Conservation (phyloP, 2,888 invertebrate species). For the Nephrotoma appendiculata region DNA sequence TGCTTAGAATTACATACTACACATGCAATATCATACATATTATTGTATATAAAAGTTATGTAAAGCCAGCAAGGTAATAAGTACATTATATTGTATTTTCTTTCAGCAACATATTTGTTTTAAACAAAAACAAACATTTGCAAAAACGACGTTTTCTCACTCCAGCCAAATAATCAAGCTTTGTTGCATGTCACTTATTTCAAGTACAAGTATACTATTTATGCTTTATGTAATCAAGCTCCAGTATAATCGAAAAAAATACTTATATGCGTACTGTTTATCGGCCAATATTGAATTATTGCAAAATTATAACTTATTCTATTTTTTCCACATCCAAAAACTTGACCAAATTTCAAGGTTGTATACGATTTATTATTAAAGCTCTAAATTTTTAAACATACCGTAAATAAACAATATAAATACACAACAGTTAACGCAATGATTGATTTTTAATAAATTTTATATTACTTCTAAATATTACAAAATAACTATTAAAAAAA, state of each 20-base stretch:
- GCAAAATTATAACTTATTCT: background rate
- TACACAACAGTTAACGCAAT: background rate
- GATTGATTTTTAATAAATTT: background rate
- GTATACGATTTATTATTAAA: background rate
- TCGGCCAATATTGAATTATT: background rate
- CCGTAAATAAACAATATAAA: background rate
- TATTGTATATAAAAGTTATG: background rate
- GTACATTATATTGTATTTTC: background rate
- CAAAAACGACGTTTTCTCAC: background rate
- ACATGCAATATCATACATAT: background rate
- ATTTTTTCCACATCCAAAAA: background rate
- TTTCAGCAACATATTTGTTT: background rate
- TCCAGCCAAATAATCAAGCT: background rate
- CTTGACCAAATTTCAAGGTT: background rate
- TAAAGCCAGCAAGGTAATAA: background rate
- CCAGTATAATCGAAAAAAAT: background rate
- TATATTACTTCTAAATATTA: background rate
- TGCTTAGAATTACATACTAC: background rate
- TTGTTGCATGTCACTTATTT: background rate
- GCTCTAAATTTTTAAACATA: background rate
- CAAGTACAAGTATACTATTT: background rate
- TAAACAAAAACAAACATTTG: background rate
- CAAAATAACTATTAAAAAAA: background rate
- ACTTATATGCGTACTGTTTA: background rate
- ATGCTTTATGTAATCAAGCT: background rate